Evolutionary conservation across 2,888 invertebrate species (phyloP).

Genomic region (Aporophyla lueneburgensis): DNA sequence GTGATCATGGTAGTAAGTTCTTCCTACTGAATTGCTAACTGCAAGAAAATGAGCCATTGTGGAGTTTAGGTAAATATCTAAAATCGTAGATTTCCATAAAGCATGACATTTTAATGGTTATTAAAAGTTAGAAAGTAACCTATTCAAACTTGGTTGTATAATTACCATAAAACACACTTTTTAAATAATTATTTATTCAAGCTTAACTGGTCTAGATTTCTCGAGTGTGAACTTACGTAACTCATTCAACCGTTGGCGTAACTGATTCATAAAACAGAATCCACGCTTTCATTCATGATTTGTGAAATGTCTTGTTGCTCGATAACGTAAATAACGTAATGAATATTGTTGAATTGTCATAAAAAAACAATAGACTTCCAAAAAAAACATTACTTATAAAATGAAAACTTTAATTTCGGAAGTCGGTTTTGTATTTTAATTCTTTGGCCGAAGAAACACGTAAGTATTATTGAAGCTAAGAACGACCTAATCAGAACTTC

Average conservation of each 20-base stretch:
- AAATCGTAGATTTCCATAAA: conserved; percentile 2
- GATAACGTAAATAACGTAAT: not conserved
- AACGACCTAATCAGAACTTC: no score
- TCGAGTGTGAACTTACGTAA: conserved; percentile 13
- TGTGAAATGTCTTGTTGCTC: not conserved
- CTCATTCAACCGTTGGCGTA: not conserved
- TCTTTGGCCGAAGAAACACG: no score
- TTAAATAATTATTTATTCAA: conserved; percentile 16
- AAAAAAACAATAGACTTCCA: no score
- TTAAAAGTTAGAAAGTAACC: conserved; percentile 13
- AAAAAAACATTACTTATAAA: no score
- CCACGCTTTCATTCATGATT: conserved; percentile 17
- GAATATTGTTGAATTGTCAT: not conserved
- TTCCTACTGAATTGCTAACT: not conserved
- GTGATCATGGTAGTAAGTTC: conserved; percentile 1
- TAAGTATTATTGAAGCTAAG: no score
- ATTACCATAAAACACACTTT: conserved; percentile 1
- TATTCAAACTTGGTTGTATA: not conserved
- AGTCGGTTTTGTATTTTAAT: no score
- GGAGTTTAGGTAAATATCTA: not conserved
- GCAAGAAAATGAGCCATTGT: not conserved
- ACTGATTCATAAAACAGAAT: conserved; percentile 9
- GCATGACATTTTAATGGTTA: not conserved
- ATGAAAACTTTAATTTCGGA: no score
- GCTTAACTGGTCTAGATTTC: conserved; percentile 6